Conservation (phyloP, 2,113 vertebrate species). For the Nyctereutes procyonoides region DNA sequence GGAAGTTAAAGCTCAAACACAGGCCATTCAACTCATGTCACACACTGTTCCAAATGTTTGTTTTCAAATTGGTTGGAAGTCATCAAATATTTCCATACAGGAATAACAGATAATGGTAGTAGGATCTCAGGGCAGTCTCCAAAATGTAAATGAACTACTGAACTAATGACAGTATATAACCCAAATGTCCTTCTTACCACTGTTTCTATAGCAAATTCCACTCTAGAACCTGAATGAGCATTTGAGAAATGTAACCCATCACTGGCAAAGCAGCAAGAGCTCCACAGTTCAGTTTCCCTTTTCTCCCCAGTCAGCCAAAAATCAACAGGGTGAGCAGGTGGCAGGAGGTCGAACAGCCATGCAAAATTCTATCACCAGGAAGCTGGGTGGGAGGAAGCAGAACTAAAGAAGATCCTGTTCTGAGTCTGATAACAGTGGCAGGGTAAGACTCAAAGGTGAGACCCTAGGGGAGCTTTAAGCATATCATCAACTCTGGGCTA, state of each 20-base stretch:
- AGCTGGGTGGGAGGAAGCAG: background rate
- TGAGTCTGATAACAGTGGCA: background rate
- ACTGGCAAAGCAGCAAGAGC: background rate
- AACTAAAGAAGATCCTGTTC: background rate
- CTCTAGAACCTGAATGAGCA: conserved; percentile 1
- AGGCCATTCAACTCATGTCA: background rate
- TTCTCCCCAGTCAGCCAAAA: background rate
- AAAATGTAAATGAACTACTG: conserved; percentile 32
- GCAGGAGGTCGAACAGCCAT: background rate
- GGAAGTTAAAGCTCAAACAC: background rate
- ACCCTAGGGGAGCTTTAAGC: background rate
- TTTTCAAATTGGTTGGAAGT: background rate
- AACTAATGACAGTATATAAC: background rate
- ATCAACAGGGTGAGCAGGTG: background rate
- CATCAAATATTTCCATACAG: background rate
- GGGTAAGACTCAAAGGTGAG: background rate
- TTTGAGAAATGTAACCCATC: background rate
- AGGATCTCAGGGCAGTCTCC: background rate
- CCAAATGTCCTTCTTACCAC: background rate
- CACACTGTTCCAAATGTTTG: conserved; percentile 5
- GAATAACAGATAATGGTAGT: background rate
- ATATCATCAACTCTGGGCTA: background rate
- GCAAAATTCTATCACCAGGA: background rate
- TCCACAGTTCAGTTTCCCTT: background rate
- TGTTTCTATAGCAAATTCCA: conserved; percentile 38